Evolutionary conservation across 2,888 invertebrate species (phyloP).

Genomic region (Drosophila borealis): DNA sequence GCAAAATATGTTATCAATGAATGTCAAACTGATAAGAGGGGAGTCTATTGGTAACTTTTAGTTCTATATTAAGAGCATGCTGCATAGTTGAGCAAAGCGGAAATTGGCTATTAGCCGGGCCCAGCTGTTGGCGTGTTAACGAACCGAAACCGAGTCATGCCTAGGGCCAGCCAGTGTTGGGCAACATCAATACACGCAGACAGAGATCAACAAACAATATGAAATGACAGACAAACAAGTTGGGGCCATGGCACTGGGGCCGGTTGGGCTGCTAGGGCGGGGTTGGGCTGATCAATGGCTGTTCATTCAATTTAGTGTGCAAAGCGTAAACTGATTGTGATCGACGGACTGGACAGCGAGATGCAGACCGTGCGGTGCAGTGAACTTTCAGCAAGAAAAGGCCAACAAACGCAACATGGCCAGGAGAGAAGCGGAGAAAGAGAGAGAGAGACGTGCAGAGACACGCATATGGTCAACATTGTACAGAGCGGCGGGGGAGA

Average conservation of each 20-base stretch:
- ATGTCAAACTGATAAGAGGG: slow-evolving; percentile 24
- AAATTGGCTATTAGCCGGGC: slow-evolving; percentile 65
- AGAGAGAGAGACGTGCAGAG: slow-evolving; percentile 8
- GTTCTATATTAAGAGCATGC: slow-evolving; percentile 40
- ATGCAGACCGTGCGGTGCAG: slow-evolving; percentile 53
- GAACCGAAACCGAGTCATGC: slow-evolving; percentile 31
- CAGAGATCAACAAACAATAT: slow-evolving; percentile 33
- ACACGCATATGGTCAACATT: slow-evolving; percentile 52
- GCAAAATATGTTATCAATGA: slow-evolving; percentile 18
- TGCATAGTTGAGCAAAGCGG: slow-evolving; percentile 53
- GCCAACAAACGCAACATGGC: slow-evolving; percentile 54
- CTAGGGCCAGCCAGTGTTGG: slow-evolving; percentile 58
- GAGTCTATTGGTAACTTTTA: slow-evolving; percentile 2
- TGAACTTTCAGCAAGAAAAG: slow-evolving; percentile 50
- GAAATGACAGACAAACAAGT: slow-evolving; percentile 37
- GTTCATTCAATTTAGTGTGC: slow-evolving; percentile 74
- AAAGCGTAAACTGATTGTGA: slow-evolving; percentile 79
- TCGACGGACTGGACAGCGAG: slow-evolving; percentile 49
- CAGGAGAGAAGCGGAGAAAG: slow-evolving; percentile 5
- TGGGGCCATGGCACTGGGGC: not conserved
- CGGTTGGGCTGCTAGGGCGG: not conserved
- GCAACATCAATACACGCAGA: slow-evolving; percentile 35
- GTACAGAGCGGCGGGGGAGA: not conserved
- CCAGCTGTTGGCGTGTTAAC: slow-evolving; percentile 34
- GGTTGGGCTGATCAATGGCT: slow-evolving; percentile 66